Evolutionary conservation across 2,888 invertebrate species (phyloP), one percentile per base, ranked within the genome.

Genomic region (Drosophila niveifrons): DNA sequence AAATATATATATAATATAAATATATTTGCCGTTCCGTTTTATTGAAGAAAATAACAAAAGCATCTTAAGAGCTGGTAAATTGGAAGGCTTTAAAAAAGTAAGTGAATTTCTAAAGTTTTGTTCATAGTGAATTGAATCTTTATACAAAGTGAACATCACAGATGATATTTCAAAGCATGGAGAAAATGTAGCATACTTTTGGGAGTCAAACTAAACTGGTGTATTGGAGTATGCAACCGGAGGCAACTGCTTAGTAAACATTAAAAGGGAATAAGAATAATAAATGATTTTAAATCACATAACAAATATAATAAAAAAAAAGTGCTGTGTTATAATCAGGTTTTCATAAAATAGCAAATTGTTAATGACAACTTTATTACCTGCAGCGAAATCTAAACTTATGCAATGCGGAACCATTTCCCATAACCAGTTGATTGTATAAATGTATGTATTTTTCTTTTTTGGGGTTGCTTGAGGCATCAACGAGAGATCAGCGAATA

Each of bases 171-270:
- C 2, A 23, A 3, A 4, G 29, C 2, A 7, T 0, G 6, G 2
- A 43, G 48, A 53, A 52, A 28, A n/a, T 57, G 15, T 57, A 13
- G 71, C 53, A 58, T 70, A 70, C 64, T 64, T 53, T 64, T 50
- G n/a, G 64, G n/a, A 2, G 10, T 17, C 39, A 10, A 3, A 2
- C 4, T 7, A 9, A 13, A 39, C 4, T 4, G 3, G 9, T 23
- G 23, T 23, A 43, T 50, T 18, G 3, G 18, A 36, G 13, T 39
- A 31, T 31, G 7, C 0, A 31, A 7, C 8, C 0, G 31, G 6
- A 23, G 23, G 23, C 4, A 23, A 4, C 23, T 23, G 4, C 4
- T 23, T 4, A 4, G 23, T 23, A 23, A 23, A 23, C 23, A 23
- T 23, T 23, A 4, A 23, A 6, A 23, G 31, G 31, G 10, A 31